Percentiles rank a stretch among this genome's conserved stretches.
Evolutionary conservation across 2,888 invertebrate species (phyloP).

Genomic region (Leptarthrus brevirostris): DNA sequence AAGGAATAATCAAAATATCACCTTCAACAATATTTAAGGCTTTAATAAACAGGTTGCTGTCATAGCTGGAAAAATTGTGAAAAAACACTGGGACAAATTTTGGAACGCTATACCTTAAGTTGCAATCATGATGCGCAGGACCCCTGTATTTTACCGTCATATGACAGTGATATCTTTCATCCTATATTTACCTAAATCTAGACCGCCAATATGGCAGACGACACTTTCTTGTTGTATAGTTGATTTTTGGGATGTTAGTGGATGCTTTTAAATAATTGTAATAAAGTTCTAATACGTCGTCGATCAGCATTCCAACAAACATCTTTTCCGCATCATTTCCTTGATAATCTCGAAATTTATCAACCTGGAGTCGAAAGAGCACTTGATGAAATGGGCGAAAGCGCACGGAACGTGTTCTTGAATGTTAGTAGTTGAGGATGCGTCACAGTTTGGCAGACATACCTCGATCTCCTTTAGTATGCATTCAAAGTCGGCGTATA

Average conservation of each 20-base stretch:
- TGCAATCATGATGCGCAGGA: constrained; percentile 54
- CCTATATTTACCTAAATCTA: not conserved
- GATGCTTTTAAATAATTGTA: too few species aligned
- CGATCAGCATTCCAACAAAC: not conserved
- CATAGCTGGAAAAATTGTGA: too few species aligned
- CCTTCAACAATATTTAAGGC: too few species aligned
- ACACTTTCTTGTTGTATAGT: constrained; percentile 33
- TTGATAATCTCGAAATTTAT: too few species aligned
- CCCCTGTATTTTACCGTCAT: constrained; percentile 53
- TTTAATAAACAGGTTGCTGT: too few species aligned
- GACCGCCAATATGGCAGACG: constrained; percentile 35
- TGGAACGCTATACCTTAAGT: constrained; percentile 53
- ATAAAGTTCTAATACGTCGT: not conserved
- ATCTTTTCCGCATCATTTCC: too few species aligned
- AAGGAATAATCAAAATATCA: too few species aligned
- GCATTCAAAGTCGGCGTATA: constrained; percentile 43
- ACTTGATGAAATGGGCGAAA: not conserved
- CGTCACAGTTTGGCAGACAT: too few species aligned
- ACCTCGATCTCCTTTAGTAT: constrained; percentile 54
- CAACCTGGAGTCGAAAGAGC: not conserved
- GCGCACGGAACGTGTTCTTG: too few species aligned
- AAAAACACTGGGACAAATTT: constrained; percentile 54
- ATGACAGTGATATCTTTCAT: constrained; percentile 52
- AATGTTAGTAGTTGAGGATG: too few species aligned
- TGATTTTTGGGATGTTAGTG: too few species aligned